These are phyloP conservation scores for Aphidius gifuensis DNA, from an alignment of 1,140 invertebrate species.

Conservation along the genomic window DNA sequence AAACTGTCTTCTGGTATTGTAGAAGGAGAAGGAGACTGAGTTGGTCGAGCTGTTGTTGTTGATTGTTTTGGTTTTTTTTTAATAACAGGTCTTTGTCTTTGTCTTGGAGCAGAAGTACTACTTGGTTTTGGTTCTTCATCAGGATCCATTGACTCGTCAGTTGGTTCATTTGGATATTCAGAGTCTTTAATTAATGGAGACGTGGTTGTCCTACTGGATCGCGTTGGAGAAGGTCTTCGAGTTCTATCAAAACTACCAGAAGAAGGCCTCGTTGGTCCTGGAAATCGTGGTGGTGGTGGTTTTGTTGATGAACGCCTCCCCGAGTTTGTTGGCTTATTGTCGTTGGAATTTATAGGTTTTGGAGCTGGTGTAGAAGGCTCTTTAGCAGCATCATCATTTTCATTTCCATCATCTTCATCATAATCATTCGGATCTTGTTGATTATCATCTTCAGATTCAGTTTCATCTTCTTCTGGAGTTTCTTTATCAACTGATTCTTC, in stretches of 20 bases:
- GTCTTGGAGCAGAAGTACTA: not conserved
- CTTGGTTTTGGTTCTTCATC: not conserved
- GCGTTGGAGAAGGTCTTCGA: no score
- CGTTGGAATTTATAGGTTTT: not conserved
- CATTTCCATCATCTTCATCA: not conserved
- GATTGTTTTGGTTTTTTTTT: not conserved
- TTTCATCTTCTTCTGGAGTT: not conserved
- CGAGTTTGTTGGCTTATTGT: not conserved
- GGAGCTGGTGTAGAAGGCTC: not conserved
- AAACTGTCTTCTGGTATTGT: not conserved
- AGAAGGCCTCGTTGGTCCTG: no score
- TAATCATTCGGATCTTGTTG: not conserved
- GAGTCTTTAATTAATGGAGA: no score
- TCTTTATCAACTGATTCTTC: not conserved
- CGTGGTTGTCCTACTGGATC: not conserved
- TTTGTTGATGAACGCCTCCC: not conserved
- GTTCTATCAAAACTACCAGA: no score
- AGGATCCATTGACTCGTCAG: not conserved
- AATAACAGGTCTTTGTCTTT: constrained; percentile 4
- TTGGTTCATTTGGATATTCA: no score
- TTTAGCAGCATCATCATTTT: not conserved
- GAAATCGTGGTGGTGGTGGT: not conserved
- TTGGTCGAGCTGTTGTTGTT: not conserved
- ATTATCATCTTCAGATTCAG: not conserved
- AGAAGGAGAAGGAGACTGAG: no score